A percentile compares a stretch with the other conserved stretches of the same genome.
phyloP scores from a whole-genome alignment of 2,797 vertebrate genomes.

The Onychomys torridus region DNA sequence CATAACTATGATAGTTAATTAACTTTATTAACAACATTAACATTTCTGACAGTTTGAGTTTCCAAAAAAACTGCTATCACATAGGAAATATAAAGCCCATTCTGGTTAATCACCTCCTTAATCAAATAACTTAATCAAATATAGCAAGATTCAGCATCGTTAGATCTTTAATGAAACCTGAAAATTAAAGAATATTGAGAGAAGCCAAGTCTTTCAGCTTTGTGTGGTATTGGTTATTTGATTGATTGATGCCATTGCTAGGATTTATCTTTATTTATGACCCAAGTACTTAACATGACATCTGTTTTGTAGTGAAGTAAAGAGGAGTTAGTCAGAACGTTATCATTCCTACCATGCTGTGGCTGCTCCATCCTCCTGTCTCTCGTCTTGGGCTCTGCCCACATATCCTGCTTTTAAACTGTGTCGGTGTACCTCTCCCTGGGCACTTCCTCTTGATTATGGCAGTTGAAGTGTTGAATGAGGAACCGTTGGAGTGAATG shows the following conservation, averaged over 20 bases:
- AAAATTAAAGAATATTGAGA: constrained; percentile 43
- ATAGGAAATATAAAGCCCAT: constrained; percentile 5
- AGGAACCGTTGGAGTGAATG: neutral
- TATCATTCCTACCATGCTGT: rapidly evolving
- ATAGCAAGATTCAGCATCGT: neutral
- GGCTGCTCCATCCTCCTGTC: neutral
- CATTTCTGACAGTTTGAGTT: constrained; percentile 43
- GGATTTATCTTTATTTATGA: neutral
- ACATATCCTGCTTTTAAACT: neutral
- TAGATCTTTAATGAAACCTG: constrained; percentile 52
- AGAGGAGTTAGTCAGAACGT: neutral
- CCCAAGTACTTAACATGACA: neutral
- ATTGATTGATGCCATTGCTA: neutral
- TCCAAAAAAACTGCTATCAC: constrained; percentile 7
- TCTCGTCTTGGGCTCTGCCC: neutral
- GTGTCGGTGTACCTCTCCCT: neutral
- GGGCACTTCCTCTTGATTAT: neutral
- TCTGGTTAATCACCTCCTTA: constrained; percentile 67
- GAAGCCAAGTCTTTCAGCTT: neutral
- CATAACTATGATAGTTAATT: constrained; percentile 25
- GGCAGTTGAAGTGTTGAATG: neutral
- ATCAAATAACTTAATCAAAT: neutral
- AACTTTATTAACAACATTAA: neutral
- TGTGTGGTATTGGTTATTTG: neutral
- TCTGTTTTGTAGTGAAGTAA: neutral